Conservation (phyloP, 1,140 invertebrate genomes). For the Daktulosphaira vitifoliae region DNA sequence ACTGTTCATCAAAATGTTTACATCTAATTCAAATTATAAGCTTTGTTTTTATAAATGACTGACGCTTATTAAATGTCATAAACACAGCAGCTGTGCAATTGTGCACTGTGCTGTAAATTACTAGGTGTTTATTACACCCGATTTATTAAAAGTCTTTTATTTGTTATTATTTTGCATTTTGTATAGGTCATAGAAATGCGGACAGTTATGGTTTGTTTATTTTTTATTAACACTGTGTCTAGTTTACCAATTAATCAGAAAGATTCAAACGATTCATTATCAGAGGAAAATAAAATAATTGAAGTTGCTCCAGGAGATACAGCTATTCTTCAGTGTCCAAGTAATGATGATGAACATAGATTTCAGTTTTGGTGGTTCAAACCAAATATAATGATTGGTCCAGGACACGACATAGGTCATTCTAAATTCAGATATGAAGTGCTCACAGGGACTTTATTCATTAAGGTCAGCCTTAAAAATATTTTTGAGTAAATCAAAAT, state of each 20-base stretch:
- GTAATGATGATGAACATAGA: slow-evolving; percentile 55
- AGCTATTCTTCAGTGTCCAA: slow-evolving; percentile 53
- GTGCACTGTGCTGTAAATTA: background rate
- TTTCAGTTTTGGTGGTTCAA: slow-evolving; percentile 60
- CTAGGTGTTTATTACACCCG: too few species aligned
- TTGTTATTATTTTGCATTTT: background rate
- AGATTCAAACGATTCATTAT: too few species aligned
- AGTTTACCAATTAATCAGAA: too few species aligned
- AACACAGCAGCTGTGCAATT: background rate
- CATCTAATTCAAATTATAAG: background rate
- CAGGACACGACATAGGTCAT: slow-evolving; percentile 51
- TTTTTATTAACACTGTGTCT: too few species aligned
- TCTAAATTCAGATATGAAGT: slow-evolving; percentile 62
- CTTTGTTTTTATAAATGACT: background rate
- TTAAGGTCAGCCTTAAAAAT: slow-evolving; percentile 48
- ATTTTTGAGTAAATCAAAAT: too few species aligned
- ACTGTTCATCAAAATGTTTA: background rate
- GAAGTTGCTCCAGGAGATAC: slow-evolving; percentile 52
- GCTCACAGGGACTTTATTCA: slow-evolving; percentile 54
- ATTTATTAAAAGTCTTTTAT: too few species aligned
- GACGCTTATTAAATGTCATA: background rate
- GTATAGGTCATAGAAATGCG: background rate
- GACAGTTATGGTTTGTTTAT: background rate
- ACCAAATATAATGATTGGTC: slow-evolving; percentile 51
- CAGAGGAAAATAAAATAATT: slow-evolving; percentile 8